phyloP scores from a whole-genome alignment of 2,888 invertebrate species.

The Mesorhabditis spiculigera region DNA sequence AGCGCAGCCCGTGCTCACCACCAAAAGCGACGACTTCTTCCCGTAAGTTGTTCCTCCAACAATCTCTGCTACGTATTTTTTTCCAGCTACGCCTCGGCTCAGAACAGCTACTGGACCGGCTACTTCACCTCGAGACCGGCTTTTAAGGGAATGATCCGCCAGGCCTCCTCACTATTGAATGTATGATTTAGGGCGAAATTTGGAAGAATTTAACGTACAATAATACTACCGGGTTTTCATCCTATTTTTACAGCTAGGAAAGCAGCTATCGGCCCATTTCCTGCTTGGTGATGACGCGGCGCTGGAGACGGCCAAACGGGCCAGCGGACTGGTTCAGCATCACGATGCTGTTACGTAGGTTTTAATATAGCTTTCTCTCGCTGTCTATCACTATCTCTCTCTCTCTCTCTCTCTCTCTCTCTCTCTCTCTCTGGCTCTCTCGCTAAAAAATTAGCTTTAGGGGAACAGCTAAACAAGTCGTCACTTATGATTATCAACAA shows the following conservation, averaged over 20 bases:
- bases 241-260: conserved; percentile 45
- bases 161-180: conserved; percentile 61
- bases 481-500: conserved; percentile 82
- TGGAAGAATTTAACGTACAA: no score
- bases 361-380: not conserved
- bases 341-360: conserved; percentile 79
- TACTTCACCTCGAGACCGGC: conserved; percentile 64
- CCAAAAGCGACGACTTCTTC: conserved; percentile 82
- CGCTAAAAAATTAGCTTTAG: conserved; percentile 31
- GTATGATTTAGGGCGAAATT: no score
- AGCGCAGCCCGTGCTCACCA: conserved; percentile 64
- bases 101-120: conserved; percentile 88
- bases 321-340: conserved; percentile 70
- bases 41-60: conserved; percentile 66
- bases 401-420: no score
- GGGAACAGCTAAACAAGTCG: conserved; percentile 63
- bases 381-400: no score
- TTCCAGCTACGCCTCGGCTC: conserved; percentile 69
- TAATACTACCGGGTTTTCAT: not conserved
- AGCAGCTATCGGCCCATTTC: conserved; percentile 59
- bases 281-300: conserved; percentile 56
- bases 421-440: no score
- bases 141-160: conserved; percentile 61
- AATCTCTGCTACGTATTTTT: conserved; percentile 42
- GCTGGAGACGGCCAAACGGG: conserved; percentile 49